A percentile compares a stretch with the other conserved stretches of the same genome.
These are phyloP conservation scores for Boloria selene DNA, from an alignment of 2,888 invertebrate genomes.

Conservation along the genomic window DNA sequence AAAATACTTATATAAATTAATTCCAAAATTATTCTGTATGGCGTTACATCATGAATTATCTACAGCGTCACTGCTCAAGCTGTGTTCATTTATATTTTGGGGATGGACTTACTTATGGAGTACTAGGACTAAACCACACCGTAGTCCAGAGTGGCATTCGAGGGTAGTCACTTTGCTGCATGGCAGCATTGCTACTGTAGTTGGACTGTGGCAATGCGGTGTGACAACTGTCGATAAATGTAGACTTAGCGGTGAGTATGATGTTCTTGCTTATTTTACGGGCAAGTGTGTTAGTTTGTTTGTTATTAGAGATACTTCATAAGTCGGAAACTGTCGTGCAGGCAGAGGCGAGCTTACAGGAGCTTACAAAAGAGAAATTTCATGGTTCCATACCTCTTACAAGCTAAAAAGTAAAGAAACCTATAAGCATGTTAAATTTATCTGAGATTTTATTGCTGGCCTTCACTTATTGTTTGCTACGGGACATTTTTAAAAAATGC, in stretches of 20 bases:
- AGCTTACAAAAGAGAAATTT: too few species aligned
- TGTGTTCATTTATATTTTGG: constrained; percentile 68
- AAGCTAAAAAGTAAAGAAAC: too few species aligned
- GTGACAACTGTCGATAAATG: constrained; percentile 47
- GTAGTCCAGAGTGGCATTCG: constrained; percentile 65
- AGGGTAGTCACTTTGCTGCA: constrained; percentile 65
- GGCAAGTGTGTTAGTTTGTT: too few species aligned
- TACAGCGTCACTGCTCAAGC: constrained; percentile 52
- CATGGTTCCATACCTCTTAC: too few species aligned
- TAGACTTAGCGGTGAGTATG: constrained; percentile 59
- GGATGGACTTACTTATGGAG: constrained; percentile 55
- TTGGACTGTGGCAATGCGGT: constrained; percentile 62
- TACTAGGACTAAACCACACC: constrained; percentile 41
- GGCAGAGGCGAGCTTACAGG: too few species aligned
- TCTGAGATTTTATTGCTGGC: too few species aligned
- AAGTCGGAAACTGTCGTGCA: too few species aligned
- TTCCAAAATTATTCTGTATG: constrained; percentile 44
- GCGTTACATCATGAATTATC: constrained; percentile 54
- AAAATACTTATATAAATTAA: neutral
- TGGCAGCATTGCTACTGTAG: constrained; percentile 57
- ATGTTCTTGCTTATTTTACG: too few species aligned
- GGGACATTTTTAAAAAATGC: too few species aligned
- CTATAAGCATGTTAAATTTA: too few species aligned
- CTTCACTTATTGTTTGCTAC: too few species aligned
- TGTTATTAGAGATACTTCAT: too few species aligned